A percentile compares a stretch with the other conserved stretches of the same genome.
phyloP scores from a whole-genome alignment of 2,888 invertebrate species.

The Coremacera marginata region DNA sequence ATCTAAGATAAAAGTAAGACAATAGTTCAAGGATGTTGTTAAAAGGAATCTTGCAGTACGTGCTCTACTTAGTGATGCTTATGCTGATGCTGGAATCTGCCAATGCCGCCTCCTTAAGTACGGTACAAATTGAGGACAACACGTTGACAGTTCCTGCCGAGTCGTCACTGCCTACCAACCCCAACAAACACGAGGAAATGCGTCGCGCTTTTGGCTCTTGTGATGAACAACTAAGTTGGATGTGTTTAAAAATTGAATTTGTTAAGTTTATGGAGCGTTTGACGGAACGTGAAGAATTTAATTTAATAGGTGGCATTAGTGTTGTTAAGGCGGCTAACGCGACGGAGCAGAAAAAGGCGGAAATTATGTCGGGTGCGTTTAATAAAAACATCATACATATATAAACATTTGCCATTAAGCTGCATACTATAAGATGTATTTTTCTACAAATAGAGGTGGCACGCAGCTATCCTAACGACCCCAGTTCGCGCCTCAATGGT shows the following conservation, averaged over 20 bases:
- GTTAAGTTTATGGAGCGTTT: slow-evolving; percentile 82
- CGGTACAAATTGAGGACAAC: slow-evolving; percentile 9
- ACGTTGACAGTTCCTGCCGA: slow-evolving; percentile 18
- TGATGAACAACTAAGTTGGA: slow-evolving; percentile 75
- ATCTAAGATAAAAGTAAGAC: not conserved
- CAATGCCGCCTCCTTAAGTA: slow-evolving; percentile 52
- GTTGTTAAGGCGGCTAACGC: slow-evolving; percentile 77
- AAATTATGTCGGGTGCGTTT: slow-evolving; percentile 75
- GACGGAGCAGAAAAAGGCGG: slow-evolving; percentile 73
- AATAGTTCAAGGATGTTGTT: slow-evolving; percentile 50
- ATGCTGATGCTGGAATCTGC: slow-evolving; percentile 54
- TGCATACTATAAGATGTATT: not conserved
- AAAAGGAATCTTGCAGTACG: slow-evolving; percentile 57
- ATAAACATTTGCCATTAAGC: too few species aligned
- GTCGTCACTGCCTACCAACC: slow-evolving; percentile 40
- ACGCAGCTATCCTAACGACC: slow-evolving; percentile 80
- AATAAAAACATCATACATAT: not conserved
- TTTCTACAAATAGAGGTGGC: slow-evolving; percentile 73
- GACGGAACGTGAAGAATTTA: slow-evolving; percentile 76
- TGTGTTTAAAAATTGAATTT: slow-evolving; percentile 84
- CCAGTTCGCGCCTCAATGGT: slow-evolving; percentile 81
- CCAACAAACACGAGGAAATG: slow-evolving; percentile 25
- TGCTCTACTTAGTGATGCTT: slow-evolving; percentile 55
- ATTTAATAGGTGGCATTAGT: slow-evolving; percentile 80
- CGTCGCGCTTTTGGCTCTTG: slow-evolving; percentile 71